These are phyloP conservation scores for Paradoxurus hermaphroditus DNA, from an alignment of 2,113 vertebrate genomes.

Conservation along the genomic window DNA sequence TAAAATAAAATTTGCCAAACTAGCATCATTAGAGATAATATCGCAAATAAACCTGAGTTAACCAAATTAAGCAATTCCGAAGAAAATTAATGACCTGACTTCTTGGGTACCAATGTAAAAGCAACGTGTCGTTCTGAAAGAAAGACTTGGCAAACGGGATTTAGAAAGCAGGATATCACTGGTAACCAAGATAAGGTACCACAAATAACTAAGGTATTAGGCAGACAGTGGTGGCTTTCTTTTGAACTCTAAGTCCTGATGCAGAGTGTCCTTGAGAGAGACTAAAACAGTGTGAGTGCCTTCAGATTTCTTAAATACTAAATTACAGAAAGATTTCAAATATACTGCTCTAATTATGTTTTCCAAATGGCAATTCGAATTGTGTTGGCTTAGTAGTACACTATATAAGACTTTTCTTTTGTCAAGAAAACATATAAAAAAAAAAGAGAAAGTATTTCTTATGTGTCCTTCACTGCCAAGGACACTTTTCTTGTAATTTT, in stretches of 20 bases:
- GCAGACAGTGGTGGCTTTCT: background rate
- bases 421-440: background rate
- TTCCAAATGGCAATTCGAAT: conserved; percentile 31
- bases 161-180: background rate
- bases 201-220: conserved; percentile 19
- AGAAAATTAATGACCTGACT: conserved; percentile 21
- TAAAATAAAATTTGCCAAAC: background rate
- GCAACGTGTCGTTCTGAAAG: background rate
- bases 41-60: background rate
- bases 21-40: background rate
- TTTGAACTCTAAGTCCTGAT: background rate
- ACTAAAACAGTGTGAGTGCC: background rate
- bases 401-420: background rate
- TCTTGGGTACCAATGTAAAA: background rate
- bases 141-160: background rate
- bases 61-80: background rate
- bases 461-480: background rate
- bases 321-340: conserved; percentile 36
- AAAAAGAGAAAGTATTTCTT: background rate
- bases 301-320: conserved; percentile 3
- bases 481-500: background rate
- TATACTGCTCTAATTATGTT: background rate
- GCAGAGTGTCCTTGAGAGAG: conserved; percentile 4
- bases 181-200: background rate
- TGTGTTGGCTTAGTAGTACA: conserved; percentile 17